Base-by-base conservation (phyloP, 2,888 invertebrate genomes). In the Meganola albula region DNA sequence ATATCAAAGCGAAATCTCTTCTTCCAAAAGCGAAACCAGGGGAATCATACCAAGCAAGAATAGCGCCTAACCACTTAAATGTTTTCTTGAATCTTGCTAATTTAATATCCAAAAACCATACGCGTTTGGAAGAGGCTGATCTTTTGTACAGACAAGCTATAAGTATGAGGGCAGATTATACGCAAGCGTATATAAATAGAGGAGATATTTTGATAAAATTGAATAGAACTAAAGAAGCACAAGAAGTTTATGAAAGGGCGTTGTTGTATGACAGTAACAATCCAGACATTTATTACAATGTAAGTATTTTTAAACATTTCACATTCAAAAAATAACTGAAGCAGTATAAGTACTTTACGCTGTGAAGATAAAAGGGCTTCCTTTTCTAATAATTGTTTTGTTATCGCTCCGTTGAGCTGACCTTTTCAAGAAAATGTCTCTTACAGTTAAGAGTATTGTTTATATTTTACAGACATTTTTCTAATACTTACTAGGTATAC, bases 71-170 rank as follows among this genome's bases (percentile, higher is more conserved):
- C 76, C 97, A 98, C 77, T 86, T 98, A 36, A 98, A 97, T 77
- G 97, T 98, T 2, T 98, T 97, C 75, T 89, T 98, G 30, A 98
- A 98, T 80, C 87, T 98, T 44, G 98, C 97, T 2, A 97, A 96
- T 82, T 87, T 98, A 51, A 96, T 98, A 64, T 95, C 97, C 3
- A 94, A 96, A 67, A 97, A 98, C 75, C 92, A 92, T 13, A 95
- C 96, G 2, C 88, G 98, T 33, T 78, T 98, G 32, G 95, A 96
- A 74, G 98, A 98, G 77, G 98, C 98, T 0, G 98, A 98, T 77
- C 89, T 95, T 88, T 74, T 98, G 27, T 97, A 98, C 65, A 88
- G 96, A 39, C 97, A 97, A 74, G 98, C 98, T 7, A 98, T 98
- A 49, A 96, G 97, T 66, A 98, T 98, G 98, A 88, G 98, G 48